These are phyloP conservation scores for Rhadina sibilatrix DNA, from an alignment of 2,113 vertebrate species.

Conservation along the genomic window DNA sequence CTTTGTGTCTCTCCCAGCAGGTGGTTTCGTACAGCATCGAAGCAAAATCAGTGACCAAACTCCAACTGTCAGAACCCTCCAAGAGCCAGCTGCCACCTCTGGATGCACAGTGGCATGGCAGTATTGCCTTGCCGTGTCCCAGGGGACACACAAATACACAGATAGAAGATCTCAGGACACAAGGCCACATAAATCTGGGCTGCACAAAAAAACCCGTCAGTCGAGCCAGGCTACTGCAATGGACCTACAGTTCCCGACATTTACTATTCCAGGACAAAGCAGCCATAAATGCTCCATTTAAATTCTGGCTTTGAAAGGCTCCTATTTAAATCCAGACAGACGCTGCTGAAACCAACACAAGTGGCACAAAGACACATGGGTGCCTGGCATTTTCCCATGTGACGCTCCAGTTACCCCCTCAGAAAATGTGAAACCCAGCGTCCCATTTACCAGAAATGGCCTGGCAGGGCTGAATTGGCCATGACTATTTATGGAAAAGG, in stretches of 20 bases:
- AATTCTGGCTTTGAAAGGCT: slow-evolving; percentile 14
- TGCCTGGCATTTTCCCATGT: neutral
- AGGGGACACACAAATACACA: neutral
- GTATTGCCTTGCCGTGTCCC: neutral
- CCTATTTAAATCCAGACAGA: neutral
- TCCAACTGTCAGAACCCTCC: neutral
- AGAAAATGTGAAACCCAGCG: neutral
- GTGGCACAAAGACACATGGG: neutral
- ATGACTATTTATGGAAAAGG: neutral
- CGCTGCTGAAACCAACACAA: neutral
- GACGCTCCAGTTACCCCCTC: neutral
- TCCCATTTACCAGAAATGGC: neutral
- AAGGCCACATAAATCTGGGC: neutral
- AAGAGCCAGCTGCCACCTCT: neutral
- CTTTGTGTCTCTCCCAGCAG: neutral
- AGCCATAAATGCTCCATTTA: slow-evolving; percentile 6
- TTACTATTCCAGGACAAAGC: slow-evolving; percentile 6
- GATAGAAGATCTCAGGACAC: neutral
- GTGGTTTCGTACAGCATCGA: neutral
- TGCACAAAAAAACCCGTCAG: neutral
- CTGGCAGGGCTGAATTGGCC: neutral
- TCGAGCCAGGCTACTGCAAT: neutral
- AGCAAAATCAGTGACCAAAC: neutral
- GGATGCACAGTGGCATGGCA: fast-evolving
- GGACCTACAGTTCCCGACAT: neutral